These are phyloP conservation scores for Drosophila sordidapex DNA, from an alignment of 2,888 invertebrate genomes.

Conservation along the genomic window DNA sequence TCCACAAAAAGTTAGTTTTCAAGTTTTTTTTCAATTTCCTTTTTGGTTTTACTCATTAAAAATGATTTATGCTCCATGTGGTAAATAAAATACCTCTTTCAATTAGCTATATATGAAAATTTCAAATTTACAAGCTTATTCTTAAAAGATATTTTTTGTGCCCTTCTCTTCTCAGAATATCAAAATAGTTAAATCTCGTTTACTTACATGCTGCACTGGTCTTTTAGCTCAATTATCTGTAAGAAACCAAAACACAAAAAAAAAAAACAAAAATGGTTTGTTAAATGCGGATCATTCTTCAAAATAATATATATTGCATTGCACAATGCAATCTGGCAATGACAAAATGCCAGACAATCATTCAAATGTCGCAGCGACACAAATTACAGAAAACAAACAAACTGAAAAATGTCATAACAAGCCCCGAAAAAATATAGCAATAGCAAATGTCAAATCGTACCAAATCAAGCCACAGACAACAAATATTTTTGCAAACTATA, in stretches of 20 bases:
- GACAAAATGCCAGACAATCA: constrained; percentile 66
- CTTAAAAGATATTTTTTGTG: background rate
- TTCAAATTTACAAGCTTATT: background rate
- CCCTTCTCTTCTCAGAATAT: background rate
- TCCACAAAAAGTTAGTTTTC: background rate
- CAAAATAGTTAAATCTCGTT: background rate
- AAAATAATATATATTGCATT: constrained; percentile 12
- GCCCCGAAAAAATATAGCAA: constrained; percentile 40
- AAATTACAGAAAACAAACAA: constrained; percentile 22
- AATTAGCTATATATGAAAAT: background rate
- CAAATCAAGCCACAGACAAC: constrained; percentile 11
- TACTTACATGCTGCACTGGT: constrained; percentile 30
- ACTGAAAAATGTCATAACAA: constrained; percentile 69
- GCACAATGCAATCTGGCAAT: constrained; percentile 23
- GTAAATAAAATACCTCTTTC: background rate
- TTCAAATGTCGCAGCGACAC: constrained; percentile 61
- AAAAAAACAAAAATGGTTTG: background rate
- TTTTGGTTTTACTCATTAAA: background rate
- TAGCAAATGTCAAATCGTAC: constrained; percentile 61
- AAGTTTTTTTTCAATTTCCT: background rate
- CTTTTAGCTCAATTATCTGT: constrained; percentile 12
- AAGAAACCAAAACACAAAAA: constrained; percentile 5
- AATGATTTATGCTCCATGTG: background rate
- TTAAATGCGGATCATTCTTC: constrained; percentile 19
- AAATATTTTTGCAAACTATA: constrained; percentile 5